Evolutionary conservation across 1,140 invertebrate genomes (phyloP), one percentile per base, ranked within the genome.

Genomic region (Hypothenemus hampei): DNA sequence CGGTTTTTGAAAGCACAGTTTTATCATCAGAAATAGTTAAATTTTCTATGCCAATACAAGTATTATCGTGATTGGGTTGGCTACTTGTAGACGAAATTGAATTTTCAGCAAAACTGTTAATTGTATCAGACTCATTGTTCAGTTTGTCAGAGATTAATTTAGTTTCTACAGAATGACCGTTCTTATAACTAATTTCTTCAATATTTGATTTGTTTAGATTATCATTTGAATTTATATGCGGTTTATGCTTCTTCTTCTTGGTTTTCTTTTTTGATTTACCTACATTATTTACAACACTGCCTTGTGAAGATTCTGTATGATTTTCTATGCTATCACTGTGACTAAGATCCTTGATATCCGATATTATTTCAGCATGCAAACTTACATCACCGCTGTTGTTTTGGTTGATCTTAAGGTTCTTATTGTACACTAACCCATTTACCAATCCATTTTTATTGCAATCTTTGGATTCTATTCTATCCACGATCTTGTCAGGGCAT

Each of bases 361-460:
- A n/a, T n/a, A n/a, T n/a, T n/a, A n/a, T n/a, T n/a, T n/a, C n/a
- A n/a, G n/a, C n/a, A n/a, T n/a, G n/a, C n/a, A n/a, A n/a, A n/a
- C n/a, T n/a, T n/a, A 7, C 18, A 11, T 47, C 46, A 31, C 26
- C 18, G 16, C 22, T 49, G 5, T 29, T 22, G 20, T 29, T 22
- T 43, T 49, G 48, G 39, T 31, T 37, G 43, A 56, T 57, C 37
- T 59, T 59, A 13, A 53, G 24, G 15, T 53, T 49, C 19, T 49
- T 46, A 16, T 43, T 36, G 11, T 29, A 31, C 31, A 53, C 48
- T 37, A 67, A 21, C 21, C 65, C 65, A 50, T 67, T 67, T 18
- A 64, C 43, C 21, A 67, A 44, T 11, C 66, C 66, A 58, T 67
- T 65, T 41, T 60, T 61, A 31, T 23, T 60, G 16, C 53, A 54